phyloP scores from a whole-genome alignment of 1,140 invertebrate genomes.

The Cydia amplana region DNA sequence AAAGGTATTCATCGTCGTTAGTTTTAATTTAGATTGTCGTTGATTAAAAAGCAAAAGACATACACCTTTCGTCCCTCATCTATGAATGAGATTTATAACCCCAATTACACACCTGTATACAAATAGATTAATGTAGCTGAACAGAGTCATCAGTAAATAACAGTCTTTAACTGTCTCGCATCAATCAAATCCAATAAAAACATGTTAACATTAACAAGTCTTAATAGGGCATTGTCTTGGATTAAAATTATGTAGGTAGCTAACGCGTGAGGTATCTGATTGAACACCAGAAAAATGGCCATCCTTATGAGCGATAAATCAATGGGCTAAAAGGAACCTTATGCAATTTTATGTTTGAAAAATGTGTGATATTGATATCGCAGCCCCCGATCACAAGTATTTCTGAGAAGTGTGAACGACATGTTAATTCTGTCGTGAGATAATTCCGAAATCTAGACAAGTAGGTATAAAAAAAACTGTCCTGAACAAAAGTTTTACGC shows the following conservation, averaged over 20 bases:
- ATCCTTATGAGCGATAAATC: constrained; percentile 26
- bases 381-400: constrained; percentile 47
- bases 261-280: constrained; percentile 7
- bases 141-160: constrained; percentile 7
- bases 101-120: not conserved
- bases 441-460: not conserved
- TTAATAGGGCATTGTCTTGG: constrained; percentile 37
- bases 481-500: not conserved
- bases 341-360: constrained; percentile 48
- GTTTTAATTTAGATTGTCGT: not conserved
- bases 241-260: constrained; percentile 16
- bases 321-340: constrained; percentile 35
- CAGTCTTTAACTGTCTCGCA: not conserved
- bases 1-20: not conserved
- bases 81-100: not conserved
- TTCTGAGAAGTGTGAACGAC: constrained; percentile 45
- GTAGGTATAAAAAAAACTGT: not conserved
- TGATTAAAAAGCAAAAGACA: constrained; percentile 25
- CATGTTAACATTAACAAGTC: constrained; percentile 34
- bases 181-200: constrained; percentile 29
- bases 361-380: constrained; percentile 47
- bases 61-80: not conserved
- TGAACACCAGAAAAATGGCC: constrained; percentile 25
- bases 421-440: not conserved
- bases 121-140: not conserved